Conservation (phyloP, 2,888 invertebrate species). For the Slavum lentiscoides region DNA sequence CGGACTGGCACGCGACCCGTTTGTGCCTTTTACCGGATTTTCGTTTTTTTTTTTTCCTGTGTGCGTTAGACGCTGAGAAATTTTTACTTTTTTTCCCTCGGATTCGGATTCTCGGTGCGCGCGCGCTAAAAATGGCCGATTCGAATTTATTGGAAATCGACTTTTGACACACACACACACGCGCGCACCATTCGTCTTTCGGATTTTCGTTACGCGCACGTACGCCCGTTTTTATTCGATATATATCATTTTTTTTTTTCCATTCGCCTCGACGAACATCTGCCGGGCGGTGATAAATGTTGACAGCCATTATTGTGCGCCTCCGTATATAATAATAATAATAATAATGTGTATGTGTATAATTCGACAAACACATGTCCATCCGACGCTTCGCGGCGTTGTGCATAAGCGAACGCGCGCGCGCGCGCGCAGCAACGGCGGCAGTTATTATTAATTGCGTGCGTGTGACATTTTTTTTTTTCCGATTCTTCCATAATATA, state of each 20-base stretch:
- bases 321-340: conserved; percentile 29
- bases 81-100: no score
- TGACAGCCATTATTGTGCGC: conserved; percentile 51
- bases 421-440: conserved; percentile 18
- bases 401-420: conserved; percentile 17
- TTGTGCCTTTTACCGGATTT: no score
- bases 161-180: neutral
- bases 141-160: neutral
- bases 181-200: conserved; percentile 7
- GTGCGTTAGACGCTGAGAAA: no score
- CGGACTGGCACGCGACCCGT: no score
- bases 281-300: conserved; percentile 51
- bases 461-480: conserved; percentile 43
- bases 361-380: conserved; percentile 52
- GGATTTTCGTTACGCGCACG: neutral
- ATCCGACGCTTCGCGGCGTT: conserved; percentile 38
- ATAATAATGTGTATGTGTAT: conserved; percentile 22
- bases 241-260: conserved; percentile 22
- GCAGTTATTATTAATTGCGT: conserved; percentile 39
- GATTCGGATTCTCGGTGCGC: no score
- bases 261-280: conserved; percentile 30
- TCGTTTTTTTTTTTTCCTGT: no score
- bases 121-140: no score
- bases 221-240: neutral
- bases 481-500: conserved; percentile 9